A percentile compares a stretch with the other conserved stretches of the same genome.
These are phyloP conservation scores for Zygaena filipendulae DNA, from an alignment of 2,888 invertebrate genomes.

Conservation along the genomic window DNA sequence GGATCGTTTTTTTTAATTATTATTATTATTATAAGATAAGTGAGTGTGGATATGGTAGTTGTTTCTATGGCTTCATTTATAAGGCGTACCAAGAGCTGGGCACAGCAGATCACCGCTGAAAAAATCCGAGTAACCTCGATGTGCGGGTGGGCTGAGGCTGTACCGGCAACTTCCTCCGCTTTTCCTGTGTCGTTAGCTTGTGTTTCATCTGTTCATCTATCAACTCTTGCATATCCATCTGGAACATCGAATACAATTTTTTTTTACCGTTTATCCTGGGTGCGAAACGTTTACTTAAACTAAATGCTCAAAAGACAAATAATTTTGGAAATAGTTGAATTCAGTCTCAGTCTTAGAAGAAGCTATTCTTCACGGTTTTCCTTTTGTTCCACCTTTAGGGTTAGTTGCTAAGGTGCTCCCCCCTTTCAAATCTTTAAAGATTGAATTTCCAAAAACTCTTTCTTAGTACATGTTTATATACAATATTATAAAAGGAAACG, in stretches of 20 bases:
- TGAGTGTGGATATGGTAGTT: constrained; percentile 31
- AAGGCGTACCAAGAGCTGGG: constrained; percentile 30
- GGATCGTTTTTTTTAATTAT: constrained; percentile 34
- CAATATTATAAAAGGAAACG: too few species aligned
- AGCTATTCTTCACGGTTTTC: too few species aligned
- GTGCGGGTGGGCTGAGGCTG: constrained; percentile 44
- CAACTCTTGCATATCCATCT: constrained; percentile 96
- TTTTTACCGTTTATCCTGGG: constrained; percentile 1
- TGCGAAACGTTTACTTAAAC: constrained; percentile 1
- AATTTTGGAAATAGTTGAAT: too few species aligned
- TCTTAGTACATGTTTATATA: too few species aligned
- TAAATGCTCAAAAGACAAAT: too few species aligned
- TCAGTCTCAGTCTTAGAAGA: too few species aligned
- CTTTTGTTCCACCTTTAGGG: too few species aligned
- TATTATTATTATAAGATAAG: constrained; percentile 33
- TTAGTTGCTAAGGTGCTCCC: too few species aligned
- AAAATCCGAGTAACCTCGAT: constrained; percentile 56
- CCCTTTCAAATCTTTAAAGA: too few species aligned
- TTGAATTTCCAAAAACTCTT: too few species aligned
- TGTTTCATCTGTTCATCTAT: constrained; percentile 91
- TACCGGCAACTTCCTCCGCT: constrained; percentile 56
- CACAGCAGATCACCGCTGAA: constrained; percentile 62
- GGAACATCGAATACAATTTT: constrained; percentile 23
- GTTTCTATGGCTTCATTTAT: constrained; percentile 35
- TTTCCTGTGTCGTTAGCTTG: constrained; percentile 78